Conservation (phyloP, 1,140 invertebrate species). For the Dysdera silvatica region DNA sequence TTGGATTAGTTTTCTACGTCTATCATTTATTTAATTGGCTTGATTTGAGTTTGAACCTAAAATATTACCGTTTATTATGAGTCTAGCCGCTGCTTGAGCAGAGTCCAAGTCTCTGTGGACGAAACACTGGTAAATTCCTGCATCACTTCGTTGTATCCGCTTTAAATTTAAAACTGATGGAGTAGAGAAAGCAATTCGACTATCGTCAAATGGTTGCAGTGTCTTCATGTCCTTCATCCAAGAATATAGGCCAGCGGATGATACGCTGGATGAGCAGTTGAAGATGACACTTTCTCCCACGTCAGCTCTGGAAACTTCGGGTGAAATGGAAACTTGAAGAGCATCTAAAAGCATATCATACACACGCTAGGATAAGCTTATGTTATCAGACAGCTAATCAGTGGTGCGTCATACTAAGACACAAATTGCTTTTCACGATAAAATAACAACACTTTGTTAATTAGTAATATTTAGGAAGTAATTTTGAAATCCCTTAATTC, state of each 20-base stretch:
- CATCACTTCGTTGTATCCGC: conserved; percentile 84
- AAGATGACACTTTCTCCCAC: conserved; percentile 88
- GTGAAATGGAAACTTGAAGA: conserved; percentile 4
- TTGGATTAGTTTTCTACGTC: no score
- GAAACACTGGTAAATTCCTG: conserved; percentile 96
- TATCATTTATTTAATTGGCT: no score
- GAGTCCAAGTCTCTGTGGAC: conserved; percentile 88
- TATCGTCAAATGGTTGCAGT: conserved; percentile 6
- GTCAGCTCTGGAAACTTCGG: conserved; percentile 87
- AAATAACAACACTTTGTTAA: no score
- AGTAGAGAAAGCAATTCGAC: conserved; percentile 9
- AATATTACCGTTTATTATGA: conserved; percentile 44
- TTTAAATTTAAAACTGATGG: conserved; percentile 37
- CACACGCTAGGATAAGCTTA: no score
- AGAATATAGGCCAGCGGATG: conserved; percentile 57
- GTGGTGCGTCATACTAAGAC: no score
- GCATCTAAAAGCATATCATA: conserved; percentile 25
- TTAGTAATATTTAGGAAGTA: no score
- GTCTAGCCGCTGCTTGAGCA: conserved; percentile 42
- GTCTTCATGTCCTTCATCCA: conserved; percentile 51
- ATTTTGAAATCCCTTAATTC: no score
- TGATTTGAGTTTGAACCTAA: no score
- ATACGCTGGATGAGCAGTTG: conserved; percentile 79
- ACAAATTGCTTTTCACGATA: no score
- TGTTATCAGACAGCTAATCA: no score